A percentile compares a stretch with the other conserved stretches of the same genome.
These are phyloP conservation scores for Picathartes gymnocephalus DNA, from an alignment of 2,113 vertebrate species.

Conservation along the genomic window DNA sequence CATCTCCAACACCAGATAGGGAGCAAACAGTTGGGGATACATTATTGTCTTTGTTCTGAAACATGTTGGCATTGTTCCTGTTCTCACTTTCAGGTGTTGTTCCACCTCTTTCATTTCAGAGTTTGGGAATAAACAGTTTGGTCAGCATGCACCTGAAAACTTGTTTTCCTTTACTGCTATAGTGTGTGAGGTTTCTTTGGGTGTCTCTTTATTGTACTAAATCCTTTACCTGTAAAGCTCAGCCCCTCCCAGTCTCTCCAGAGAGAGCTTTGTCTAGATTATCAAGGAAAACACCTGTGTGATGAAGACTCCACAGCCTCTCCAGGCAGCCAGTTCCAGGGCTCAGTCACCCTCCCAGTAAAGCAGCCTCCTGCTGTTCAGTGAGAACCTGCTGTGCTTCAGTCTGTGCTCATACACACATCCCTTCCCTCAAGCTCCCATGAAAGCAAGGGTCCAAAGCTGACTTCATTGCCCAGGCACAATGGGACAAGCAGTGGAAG, in stretches of 20 bases:
- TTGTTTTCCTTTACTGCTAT: neutral
- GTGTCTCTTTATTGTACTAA: neutral
- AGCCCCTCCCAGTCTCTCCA: neutral
- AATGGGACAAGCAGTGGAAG: neutral
- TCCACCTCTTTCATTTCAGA: neutral
- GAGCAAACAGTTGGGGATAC: neutral
- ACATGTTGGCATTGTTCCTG: neutral
- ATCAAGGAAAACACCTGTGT: neutral
- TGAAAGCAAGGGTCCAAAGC: neutral
- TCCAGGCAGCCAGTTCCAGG: neutral
- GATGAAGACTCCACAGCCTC: fast-evolving
- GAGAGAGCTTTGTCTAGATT: neutral
- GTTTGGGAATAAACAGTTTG: neutral
- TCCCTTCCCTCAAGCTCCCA: neutral
- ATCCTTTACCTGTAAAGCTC: neutral
- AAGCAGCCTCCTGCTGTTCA: neutral
- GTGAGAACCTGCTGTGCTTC: neutral
- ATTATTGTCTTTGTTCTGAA: neutral
- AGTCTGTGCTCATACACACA: no score
- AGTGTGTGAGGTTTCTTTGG: neutral
- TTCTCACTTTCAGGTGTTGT: neutral
- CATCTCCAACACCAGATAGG: neutral
- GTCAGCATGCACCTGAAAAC: neutral
- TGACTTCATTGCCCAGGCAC: no score
- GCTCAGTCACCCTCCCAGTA: neutral